phyloP scores from a whole-genome alignment of 2,113 vertebrate species.

The Cephalopholis sonnerati region DNA sequence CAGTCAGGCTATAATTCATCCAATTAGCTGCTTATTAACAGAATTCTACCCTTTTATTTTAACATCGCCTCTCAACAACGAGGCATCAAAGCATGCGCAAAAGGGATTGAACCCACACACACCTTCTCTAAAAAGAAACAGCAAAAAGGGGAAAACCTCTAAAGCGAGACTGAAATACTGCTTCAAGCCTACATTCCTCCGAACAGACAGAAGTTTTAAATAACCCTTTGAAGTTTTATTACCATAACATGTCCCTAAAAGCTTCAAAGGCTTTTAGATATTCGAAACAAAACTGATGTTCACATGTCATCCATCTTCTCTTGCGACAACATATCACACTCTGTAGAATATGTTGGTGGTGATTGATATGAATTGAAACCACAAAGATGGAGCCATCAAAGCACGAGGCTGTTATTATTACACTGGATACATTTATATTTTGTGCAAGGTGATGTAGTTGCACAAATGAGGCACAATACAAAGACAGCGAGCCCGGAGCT shows the following conservation, averaged over 20 bases:
- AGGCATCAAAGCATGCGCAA: background rate
- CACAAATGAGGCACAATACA: background rate
- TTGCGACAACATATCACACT: background rate
- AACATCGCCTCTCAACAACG: background rate
- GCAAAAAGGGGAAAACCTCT: no score
- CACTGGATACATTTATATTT: background rate
- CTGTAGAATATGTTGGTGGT: background rate
- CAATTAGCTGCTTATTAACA: no score
- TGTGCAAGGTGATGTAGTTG: no score
- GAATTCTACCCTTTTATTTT: no score
- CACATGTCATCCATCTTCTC: background rate
- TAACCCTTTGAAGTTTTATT: no score
- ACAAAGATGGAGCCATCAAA: background rate
- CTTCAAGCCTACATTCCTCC: background rate
- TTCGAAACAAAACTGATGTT: background rate
- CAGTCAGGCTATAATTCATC: background rate
- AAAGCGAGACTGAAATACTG: background rate
- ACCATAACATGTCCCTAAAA: background rate
- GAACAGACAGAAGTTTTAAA: constrained; percentile 7
- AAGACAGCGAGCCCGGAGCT: background rate
- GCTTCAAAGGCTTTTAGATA: background rate
- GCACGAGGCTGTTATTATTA: background rate
- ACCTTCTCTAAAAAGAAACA: background rate
- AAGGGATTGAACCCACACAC: background rate
- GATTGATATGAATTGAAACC: no score